Evolutionary conservation across 2,113 vertebrate genomes (phyloP), one percentile per base, ranked within the genome.

Genomic region (Addax nasomaculatus): DNA sequence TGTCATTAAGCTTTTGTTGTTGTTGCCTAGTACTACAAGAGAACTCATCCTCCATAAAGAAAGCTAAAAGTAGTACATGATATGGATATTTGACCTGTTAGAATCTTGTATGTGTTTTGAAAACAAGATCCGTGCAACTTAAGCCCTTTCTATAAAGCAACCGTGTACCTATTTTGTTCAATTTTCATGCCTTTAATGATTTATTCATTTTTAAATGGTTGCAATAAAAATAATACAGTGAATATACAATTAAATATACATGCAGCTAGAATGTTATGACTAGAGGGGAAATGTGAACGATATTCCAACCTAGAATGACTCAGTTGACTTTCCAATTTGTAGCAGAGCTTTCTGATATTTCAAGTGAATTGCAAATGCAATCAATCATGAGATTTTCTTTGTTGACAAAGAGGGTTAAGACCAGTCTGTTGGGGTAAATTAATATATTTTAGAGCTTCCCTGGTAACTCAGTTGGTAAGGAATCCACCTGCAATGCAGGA

Each of bases 31-130:
- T 25, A 11, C 21, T 39, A 33, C 14, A 53, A 58, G 23, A 16
- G 23, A 10, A 21, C n/a, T 49, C 13, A 7, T 1, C 15, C 57
- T 62, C 21, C 1, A 5, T 2, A 76, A 85, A 53, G 36, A 93
- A 91, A 85, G 33, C 4, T 13, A 10, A 11, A 49, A n/a, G 70
- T 19, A 39, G 10, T 4, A 6, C 1, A 3, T 0, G 8, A 29
- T 21, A 8, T 39, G 36, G n/a, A 36, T 30, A 12, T n/a, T 25
- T 15, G 29, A 33, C 5, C 21, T n/a, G 5, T 13, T 36, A 23
- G 25, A 60, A 90, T 86, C 15, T 27, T 47, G 2, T 2, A 3
- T 7, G 1, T 51, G 39, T 5, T 47, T 64, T 55, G 29, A 39
- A 53, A 78, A 33, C 5, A 67, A 21, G 29, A n/a, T 27, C 29